Percentiles rank a stretch among this genome's conserved stretches.
Evolutionary conservation across 2,888 invertebrate genomes (phyloP).

Genomic region (Syrphus vitripennis): DNA sequence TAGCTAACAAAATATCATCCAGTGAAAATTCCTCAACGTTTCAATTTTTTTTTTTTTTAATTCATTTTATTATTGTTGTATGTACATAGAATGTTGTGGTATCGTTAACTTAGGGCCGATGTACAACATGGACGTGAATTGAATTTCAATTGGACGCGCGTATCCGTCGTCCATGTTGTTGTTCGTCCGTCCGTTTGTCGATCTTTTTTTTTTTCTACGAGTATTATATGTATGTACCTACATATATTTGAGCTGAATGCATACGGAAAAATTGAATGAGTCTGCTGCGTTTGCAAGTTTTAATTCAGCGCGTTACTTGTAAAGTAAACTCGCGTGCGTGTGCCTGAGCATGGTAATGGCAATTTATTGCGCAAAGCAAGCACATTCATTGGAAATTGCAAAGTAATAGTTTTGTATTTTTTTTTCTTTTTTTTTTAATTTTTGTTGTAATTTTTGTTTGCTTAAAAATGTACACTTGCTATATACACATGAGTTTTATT

Average conservation of each 20-base stretch:
- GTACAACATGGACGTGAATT: constrained; percentile 70
- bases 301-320: constrained; percentile 61
- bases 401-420: constrained; percentile 50
- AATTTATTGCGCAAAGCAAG: constrained; percentile 68
- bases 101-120: constrained; percentile 70
- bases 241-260: constrained; percentile 32
- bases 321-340: constrained; percentile 63
- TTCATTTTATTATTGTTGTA: neutral
- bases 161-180: constrained; percentile 60
- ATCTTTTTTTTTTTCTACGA: neutral
- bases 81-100: constrained; percentile 32
- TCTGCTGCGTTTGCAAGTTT: constrained; percentile 27
- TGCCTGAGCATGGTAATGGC: constrained; percentile 68
- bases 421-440: neutral
- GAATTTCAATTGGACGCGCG: constrained; percentile 69
- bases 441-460: neutral
- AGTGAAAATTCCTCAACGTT: constrained; percentile 65
- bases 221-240: neutral
- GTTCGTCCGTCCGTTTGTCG: neutral
- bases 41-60: constrained; percentile 6
- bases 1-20: constrained; percentile 67
- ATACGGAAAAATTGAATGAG: constrained; percentile 45
- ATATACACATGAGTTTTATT: neutral
- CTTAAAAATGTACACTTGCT: neutral
- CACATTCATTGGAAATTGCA: constrained; percentile 60